Evolutionary conservation across 1,140 invertebrate genomes (phyloP).

Genomic region (Eriosoma lanigerum): DNA sequence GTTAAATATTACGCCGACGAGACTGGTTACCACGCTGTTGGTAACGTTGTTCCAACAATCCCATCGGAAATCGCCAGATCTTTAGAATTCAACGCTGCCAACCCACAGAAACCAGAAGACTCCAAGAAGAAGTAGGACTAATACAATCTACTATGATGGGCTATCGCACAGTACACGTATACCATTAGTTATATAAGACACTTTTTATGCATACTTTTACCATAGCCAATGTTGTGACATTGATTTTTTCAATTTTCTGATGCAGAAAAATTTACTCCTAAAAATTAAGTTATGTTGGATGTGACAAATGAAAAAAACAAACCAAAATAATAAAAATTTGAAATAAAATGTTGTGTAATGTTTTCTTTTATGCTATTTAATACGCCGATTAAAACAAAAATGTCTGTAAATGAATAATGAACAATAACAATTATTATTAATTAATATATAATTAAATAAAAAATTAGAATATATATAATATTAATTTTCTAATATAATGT

Average conservation of each 20-base stretch:
- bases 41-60: conserved; percentile 48
- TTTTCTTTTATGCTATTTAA: not conserved
- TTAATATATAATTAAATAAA: no score
- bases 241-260: not conserved
- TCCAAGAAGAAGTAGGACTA: conserved; percentile 22
- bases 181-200: not conserved
- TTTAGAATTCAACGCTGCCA: conserved; percentile 1
- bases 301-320: not conserved
- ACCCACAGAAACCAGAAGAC: conserved; percentile 24
- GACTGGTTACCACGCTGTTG: conserved; percentile 67
- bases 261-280: not conserved
- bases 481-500: no score
- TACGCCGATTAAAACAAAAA: not conserved
- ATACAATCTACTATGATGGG: not conserved
- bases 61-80: conserved; percentile 33
- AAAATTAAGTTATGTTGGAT: conserved; percentile 22
- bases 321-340: conserved; percentile 19
- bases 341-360: not conserved
- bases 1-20: conserved; percentile 72
- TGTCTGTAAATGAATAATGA: not conserved
- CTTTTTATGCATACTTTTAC: not conserved
- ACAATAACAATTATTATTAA: no score
- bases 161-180: not conserved
- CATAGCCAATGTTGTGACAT: not conserved
- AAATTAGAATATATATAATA: no score